Base-by-base conservation (phyloP, 2,888 invertebrate genomes). In the Mellilla xanthometata region DNA sequence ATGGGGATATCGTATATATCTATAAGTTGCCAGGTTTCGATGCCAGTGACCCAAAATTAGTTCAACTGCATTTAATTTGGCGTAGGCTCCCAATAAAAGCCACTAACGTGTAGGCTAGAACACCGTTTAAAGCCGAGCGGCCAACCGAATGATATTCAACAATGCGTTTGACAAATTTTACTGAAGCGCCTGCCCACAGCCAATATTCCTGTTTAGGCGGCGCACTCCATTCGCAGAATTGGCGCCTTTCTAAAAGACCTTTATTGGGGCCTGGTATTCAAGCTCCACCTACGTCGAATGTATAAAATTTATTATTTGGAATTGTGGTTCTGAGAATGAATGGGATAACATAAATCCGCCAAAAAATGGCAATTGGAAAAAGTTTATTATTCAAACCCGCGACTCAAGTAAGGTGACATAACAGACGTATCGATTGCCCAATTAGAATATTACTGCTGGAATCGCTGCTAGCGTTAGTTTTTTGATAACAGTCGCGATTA, bases 391-490 rank as follows among this genome's bases (percentile, higher is more conserved):
- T 30, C 29, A n/a, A n/a, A n/a, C n/a, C n/a, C n/a, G n/a, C n/a
- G n/a, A n/a, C n/a, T n/a, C n/a, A n/a, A n/a, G n/a, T n/a, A n/a
- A n/a, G n/a, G n/a, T n/a, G n/a, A n/a, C n/a, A n/a, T n/a, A n/a
- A 54, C 54, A 54, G 56, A 24, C 48, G 36, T 53, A 60, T 61
- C 60, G 63, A 62, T 55, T 62, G 60, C 41, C n/a, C 63, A 71
- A 68, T 75, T 68, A 70, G 60, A 56, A 54, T 64, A 68, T 67
- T 66, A 68, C 60, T 24, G 57, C 27, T 35, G 12, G 45, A 39
- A 49, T 52, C 39, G 40, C 36, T 12, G 13, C 27, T 33, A 49
- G 38, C 47, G 49, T 22, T 38, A 10, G 43, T 50, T 52, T 53
- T 36, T 45, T 39, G 29, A 40, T 44, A 40, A 39, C 52, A 47